Evolutionary conservation across 2,797 vertebrate genomes (phyloP), one percentile per base, ranked within the genome.

Genomic region (Mormyrops boulengeri): DNA sequence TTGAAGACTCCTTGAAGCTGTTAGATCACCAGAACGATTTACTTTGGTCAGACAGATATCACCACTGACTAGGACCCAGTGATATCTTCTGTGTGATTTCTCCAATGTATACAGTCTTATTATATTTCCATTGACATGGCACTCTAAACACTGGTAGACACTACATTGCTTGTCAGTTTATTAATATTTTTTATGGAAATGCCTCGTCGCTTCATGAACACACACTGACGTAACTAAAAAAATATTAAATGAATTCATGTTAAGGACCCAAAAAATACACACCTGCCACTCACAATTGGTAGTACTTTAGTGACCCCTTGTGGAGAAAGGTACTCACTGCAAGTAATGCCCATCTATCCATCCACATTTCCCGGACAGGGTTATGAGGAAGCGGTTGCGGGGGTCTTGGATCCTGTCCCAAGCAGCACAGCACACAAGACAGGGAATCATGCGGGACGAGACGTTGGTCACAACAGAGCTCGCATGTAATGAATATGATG

Each of bases 271-370:
- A 52, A 85, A 38, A 49, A 52, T 30, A 26, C 9, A 50, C 2
- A 44, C 82, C 19, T 85, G 4, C 1, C 44, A 52, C 47, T 55
- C 34, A 82, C 49, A 26, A 50, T 4, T 87, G 38, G 38, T 60
- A 8, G 53, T 87, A 41, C 85, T 38, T 57, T 52, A 87, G 85
- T 57, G 85, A 60, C 85, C 85, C 85, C 85, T 38, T 19, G 50
- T 41, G 85, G 85, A 55, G 1, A 60, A 52, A 55, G 22, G 44
- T 44, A 85, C 44, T 49, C 82, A 52, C 14, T 49, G 41, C 41
- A 84, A 47, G 52, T 49, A 52, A 50, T 85, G 82, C 49, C 8
- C 47, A 8, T 50, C 73, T 38, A 41, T 69, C 73, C 38, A 80
- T 80, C 73, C 73, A 80, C 2, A 41, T n/a, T 19, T 44, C 17